Conservation (phyloP, 2,888 invertebrate species). For the Drosophila ezoana region DNA sequence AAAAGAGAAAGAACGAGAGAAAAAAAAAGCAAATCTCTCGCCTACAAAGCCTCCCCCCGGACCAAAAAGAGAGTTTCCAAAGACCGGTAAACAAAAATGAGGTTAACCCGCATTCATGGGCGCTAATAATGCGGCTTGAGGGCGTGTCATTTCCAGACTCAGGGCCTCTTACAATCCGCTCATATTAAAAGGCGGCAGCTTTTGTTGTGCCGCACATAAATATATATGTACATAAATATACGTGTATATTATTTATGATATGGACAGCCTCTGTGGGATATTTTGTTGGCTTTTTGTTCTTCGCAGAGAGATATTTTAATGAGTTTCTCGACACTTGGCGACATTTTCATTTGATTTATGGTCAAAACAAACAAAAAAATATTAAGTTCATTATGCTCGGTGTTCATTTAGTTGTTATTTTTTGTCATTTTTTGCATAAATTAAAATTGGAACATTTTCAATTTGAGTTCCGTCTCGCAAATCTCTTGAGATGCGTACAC, state of each 20-base stretch:
- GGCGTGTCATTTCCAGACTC: constrained; percentile 36
- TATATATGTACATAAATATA: constrained; percentile 1
- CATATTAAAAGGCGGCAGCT: constrained; percentile 42
- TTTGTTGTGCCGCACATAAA: constrained; percentile 35
- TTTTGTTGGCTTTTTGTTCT: constrained; percentile 17
- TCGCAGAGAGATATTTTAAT: constrained; percentile 53
- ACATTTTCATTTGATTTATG: constrained; percentile 59
- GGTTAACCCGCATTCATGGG: constrained; percentile 48
- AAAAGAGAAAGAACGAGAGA: not conserved
- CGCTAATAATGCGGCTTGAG: constrained; percentile 31
- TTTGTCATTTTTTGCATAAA: constrained; percentile 31
- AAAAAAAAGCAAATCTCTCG: constrained; percentile 10
- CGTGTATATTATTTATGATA: constrained; percentile 39
- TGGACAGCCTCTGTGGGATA: constrained; percentile 28
- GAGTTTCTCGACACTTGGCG: constrained; percentile 61
- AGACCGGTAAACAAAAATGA: constrained; percentile 19
- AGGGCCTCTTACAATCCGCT: constrained; percentile 33
- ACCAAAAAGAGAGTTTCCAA: constrained; percentile 1
- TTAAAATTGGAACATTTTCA: constrained; percentile 34
- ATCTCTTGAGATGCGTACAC: constrained; percentile 2
- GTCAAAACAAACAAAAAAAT: constrained; percentile 5
- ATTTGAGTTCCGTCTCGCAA: constrained; percentile 22
- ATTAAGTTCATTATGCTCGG: constrained; percentile 21
- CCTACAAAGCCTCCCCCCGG: constrained; percentile 5
- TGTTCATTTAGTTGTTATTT: constrained; percentile 12